Evolutionary conservation across 2,888 invertebrate genomes (phyloP).

Genomic region (Drosophila bunnanda): DNA sequence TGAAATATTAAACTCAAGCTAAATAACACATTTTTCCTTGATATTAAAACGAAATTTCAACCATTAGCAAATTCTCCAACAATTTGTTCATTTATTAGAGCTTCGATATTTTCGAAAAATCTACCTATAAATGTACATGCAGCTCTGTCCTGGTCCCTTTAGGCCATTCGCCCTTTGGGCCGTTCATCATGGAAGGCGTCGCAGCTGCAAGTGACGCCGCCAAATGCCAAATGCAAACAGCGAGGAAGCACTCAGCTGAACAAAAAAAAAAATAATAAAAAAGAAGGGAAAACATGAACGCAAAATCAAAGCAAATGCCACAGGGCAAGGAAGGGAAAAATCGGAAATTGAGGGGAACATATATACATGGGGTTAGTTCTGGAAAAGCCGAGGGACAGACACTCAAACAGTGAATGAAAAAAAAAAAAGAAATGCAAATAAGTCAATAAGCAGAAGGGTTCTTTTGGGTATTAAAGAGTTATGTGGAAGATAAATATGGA

Average conservation of each 20-base stretch:
- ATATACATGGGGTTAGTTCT: not conserved
- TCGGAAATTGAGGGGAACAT: slow-evolving; percentile 2
- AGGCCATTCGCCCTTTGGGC: slow-evolving; percentile 2
- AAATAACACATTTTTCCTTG: too few relatives aligned
- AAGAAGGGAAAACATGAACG: not conserved
- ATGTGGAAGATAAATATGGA: not conserved
- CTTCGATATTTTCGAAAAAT: not conserved
- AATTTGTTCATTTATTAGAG: not conserved
- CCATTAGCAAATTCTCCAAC: too few relatives aligned
- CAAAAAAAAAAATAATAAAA: slow-evolving; percentile 16
- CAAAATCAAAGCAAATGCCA: slow-evolving; percentile 10
- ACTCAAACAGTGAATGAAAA: not conserved
- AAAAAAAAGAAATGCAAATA: not conserved
- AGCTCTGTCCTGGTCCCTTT: not conserved
- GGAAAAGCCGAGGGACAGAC: not conserved
- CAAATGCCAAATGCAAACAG: slow-evolving; percentile 58
- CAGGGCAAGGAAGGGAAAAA: slow-evolving; percentile 1
- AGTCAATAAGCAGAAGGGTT: not conserved
- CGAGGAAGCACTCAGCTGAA: slow-evolving; percentile 18
- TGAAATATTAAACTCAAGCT: too few relatives aligned
- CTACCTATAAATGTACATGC: not conserved
- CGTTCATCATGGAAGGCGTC: slow-evolving; percentile 40
- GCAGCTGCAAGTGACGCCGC: slow-evolving; percentile 49
- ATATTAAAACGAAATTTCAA: too few relatives aligned
- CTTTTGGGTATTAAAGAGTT: not conserved